These are phyloP conservation scores for Lycodopsis pacificus DNA, from an alignment of 2,797 vertebrate species.

Conservation along the genomic window DNA sequence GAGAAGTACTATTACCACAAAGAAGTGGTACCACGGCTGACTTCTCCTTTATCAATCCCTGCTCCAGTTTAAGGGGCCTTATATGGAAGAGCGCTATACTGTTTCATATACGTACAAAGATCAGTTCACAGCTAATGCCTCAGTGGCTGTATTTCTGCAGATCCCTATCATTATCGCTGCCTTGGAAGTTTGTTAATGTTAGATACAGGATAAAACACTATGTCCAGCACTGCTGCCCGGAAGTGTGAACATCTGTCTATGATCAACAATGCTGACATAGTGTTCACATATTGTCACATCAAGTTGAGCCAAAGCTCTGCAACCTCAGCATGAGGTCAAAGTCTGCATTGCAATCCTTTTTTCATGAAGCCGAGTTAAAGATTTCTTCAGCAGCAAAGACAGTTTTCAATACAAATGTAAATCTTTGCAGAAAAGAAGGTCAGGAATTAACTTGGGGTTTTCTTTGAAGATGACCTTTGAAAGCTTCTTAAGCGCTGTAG, in stretches of 20 bases:
- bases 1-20: neutral
- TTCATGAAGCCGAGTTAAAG: neutral
- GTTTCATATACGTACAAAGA: constrained; percentile 14
- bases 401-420: neutral
- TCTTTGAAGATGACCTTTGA: neutral
- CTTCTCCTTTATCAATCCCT: neutral
- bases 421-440: neutral
- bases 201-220: constrained; percentile 5
- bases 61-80: neutral
- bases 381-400: neutral
- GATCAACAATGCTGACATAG: neutral
- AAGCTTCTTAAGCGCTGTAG: too few relatives aligned
- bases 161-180: constrained; percentile 17
- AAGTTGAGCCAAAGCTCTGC: neutral
- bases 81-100: neutral
- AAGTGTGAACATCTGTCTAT: constrained; percentile 5
- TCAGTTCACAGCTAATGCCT: constrained; percentile 30
- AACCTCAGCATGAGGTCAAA: constrained; percentile 21
- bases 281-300: constrained; percentile 6
- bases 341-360: neutral
- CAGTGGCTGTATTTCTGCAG: neutral
- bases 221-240: neutral
- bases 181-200: neutral
- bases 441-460: neutral
- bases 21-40: neutral